phyloP scores from a whole-genome alignment of 2,113 vertebrate genomes.

The Corythoichthys intestinalis region DNA sequence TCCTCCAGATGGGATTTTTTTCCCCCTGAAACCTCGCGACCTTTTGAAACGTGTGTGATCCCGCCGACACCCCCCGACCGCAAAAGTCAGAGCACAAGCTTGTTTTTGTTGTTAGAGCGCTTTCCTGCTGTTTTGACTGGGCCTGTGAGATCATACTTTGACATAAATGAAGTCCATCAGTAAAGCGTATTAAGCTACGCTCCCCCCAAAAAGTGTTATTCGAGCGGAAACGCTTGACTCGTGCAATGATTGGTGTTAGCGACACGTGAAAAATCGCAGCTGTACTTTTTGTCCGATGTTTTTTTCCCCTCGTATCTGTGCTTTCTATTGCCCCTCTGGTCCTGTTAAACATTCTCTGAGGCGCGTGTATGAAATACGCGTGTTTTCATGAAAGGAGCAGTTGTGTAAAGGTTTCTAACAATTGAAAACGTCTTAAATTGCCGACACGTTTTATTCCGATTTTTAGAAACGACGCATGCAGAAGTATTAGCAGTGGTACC shows the following conservation, averaged over 20 bases:
- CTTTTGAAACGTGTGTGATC: conserved; percentile 52
- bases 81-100: conserved; percentile 33
- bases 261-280: conserved; percentile 16
- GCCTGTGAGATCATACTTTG: conserved; percentile 48
- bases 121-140: conserved; percentile 65
- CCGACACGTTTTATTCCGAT: too few species aligned
- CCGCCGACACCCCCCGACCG: conserved; percentile 23
- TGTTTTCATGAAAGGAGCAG: conserved; percentile 45
- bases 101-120: conserved; percentile 59
- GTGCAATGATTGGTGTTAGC: not conserved
- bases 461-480: too few species aligned
- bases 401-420: conserved; percentile 53
- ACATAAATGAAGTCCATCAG: conserved; percentile 50
- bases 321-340: conserved; percentile 7
- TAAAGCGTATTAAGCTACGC: conserved; percentile 14
- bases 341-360: conserved; percentile 20
- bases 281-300: not conserved
- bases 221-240: conserved; percentile 4
- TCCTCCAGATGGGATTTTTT: conserved; percentile 55
- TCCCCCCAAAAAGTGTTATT: not conserved
- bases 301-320: conserved; percentile 6
- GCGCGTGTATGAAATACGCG: conserved; percentile 34
- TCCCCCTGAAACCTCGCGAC: conserved; percentile 49
- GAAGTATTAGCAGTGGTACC: too few species aligned
- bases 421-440: conserved; percentile 32